A percentile compares a stretch with the other conserved stretches of the same genome.
Conservation (phyloP, 1,140 invertebrate species). For the Cyclina sinensis region DNA sequence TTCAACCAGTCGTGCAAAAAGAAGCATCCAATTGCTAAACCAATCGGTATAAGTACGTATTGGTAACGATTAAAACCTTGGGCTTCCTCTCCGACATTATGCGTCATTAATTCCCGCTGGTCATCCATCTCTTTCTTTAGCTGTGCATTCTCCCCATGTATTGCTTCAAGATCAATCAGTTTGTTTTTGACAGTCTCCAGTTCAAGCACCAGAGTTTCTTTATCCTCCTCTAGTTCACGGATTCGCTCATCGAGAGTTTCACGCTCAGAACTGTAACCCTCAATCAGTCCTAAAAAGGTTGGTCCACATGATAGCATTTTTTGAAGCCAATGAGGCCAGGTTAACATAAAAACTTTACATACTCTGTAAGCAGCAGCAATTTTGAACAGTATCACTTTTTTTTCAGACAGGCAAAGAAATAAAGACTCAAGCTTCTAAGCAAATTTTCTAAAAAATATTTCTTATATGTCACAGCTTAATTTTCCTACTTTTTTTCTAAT, state of each 20-base stretch:
- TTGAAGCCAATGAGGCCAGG: neutral
- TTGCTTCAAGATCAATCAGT: slow-evolving; percentile 77
- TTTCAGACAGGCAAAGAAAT: too few relatives aligned
- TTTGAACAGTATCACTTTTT: too few relatives aligned
- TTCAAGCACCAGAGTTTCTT: slow-evolving; percentile 77
- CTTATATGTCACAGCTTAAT: too few relatives aligned
- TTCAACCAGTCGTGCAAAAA: slow-evolving; percentile 72
- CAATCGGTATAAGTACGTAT: slow-evolving; percentile 76
- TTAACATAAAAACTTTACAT: too few relatives aligned
- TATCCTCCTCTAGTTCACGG: slow-evolving; percentile 81
- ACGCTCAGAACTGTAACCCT: slow-evolving; percentile 81
- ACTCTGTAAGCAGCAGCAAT: too few relatives aligned
- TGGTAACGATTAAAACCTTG: slow-evolving; percentile 80
- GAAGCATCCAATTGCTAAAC: slow-evolving; percentile 79
- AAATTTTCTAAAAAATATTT: too few relatives aligned
- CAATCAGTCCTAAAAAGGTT: slow-evolving; percentile 80
- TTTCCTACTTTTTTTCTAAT: neutral
- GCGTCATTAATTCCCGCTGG: slow-evolving; percentile 77
- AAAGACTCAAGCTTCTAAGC: too few relatives aligned
- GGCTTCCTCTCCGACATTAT: slow-evolving; percentile 81
- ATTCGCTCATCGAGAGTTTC: slow-evolving; percentile 75
- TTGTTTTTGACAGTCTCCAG: slow-evolving; percentile 80
- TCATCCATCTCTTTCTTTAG: slow-evolving; percentile 78
- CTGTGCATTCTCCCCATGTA: slow-evolving; percentile 78
- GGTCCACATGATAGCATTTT: neutral